Evolutionary conservation across 1,140 invertebrate genomes (phyloP), one percentile per base, ranked within the genome.

Genomic region (Schlechtendalia chinensis): DNA sequence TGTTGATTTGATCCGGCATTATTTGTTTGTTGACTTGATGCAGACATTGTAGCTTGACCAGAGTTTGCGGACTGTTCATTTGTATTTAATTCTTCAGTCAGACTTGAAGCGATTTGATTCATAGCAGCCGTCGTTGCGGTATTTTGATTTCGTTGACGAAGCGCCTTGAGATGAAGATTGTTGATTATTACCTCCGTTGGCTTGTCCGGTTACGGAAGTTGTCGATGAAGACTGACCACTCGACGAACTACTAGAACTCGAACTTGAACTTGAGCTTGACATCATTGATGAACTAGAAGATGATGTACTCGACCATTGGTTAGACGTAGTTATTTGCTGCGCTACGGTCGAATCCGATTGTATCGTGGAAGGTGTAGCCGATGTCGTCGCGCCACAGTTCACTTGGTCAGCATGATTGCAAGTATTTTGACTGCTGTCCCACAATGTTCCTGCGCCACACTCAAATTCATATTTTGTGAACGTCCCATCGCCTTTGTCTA

Each of bases 391-490:
- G 17, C 80, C 71, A 81, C 71, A 74, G 56, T 69, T 72, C 32
- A 63, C 69, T 54, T 85, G 84, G 61, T 85, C 84, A 32, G 90
- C 89, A 85, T 91, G 88, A 85, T 91, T 91, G 85, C 91, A 91
- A 50, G 86, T 86, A 81, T 88, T 85, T 47, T 88, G 86, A 56
- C 88, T 86, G 81, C 86, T 82, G 85, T 91, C 90, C 90, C 90
- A 92, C 27, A 89, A 89, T 8, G 91, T 92, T 47, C 90, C 90
- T 80, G 89, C 87, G 2, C 89, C 89, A 84, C 91, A 92, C 29
- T 85, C 85, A 85, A 91, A 92, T 71, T 90, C 87, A 84, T 90
- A 90, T 83, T 87, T 88, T 45, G 83, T 87, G 83, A 87, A 91
- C 58, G 86, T 86, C 10, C 88, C 88, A 80, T 87, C 85, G 32